A percentile compares a stretch with the other conserved stretches of the same genome.
Evolutionary conservation across 2,888 invertebrate species (phyloP).

Genomic region (Euphydryas editha): DNA sequence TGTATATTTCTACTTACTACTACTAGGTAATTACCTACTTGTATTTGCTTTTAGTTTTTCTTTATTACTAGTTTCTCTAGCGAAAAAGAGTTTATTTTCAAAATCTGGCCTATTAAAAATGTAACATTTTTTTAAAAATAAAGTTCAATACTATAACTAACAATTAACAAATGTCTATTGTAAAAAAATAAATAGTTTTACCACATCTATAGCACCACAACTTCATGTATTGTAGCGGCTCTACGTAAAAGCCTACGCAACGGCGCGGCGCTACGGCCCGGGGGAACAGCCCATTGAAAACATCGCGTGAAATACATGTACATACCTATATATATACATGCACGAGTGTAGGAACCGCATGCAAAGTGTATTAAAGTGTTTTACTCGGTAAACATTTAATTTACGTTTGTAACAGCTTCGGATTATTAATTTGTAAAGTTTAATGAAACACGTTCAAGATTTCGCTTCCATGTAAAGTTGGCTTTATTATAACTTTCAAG

Average conservation of each 20-base stretch:
- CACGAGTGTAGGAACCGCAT: slow-evolving; percentile 9
- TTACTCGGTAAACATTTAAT: slow-evolving; percentile 26
- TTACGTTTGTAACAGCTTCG: slow-evolving; percentile 25
- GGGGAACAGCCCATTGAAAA: slow-evolving; percentile 35
- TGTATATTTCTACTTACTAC: no score
- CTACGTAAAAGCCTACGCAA: slow-evolving; percentile 46
- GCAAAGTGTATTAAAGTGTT: slow-evolving; percentile 32
- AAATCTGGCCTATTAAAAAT: no score
- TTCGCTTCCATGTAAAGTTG: slow-evolving; percentile 14
- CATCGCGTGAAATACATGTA: slow-evolving; percentile 26
- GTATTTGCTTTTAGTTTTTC: no score
- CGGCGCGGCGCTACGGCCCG: slow-evolving; percentile 44
- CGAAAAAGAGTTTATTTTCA: no score
- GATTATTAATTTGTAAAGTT: slow-evolving; percentile 26
- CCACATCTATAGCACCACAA: background rate
- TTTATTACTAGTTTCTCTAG: no score
- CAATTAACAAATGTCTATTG: background rate
- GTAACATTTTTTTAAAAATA: no score
- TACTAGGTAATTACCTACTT: no score
- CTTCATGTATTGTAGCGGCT: slow-evolving; percentile 31
- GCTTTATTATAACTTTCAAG: background rate
- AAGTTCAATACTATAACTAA: background rate
- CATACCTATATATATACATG: slow-evolving; percentile 5
- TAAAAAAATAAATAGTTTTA: background rate
- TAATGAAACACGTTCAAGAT: slow-evolving; percentile 18